Conservation (phyloP, 2,113 vertebrate species). For the Myiozetetes cayanensis region DNA sequence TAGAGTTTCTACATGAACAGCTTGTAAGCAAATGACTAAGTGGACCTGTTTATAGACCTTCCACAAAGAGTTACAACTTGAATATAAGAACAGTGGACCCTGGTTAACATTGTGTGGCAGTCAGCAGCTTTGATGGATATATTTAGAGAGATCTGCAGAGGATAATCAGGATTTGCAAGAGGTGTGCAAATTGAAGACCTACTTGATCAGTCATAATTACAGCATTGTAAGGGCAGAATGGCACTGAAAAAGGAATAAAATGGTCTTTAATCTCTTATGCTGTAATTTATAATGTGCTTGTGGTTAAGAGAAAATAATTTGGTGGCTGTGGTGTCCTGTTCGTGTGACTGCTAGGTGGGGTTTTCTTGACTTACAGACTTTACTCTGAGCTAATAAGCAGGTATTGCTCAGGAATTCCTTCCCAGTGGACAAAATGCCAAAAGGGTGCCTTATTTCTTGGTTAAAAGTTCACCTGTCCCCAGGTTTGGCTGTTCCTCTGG, state of each 20-base stretch:
- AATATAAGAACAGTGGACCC: not conserved
- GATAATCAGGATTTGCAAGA: constrained; percentile 58
- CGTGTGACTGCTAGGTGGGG: not conserved
- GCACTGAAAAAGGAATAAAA: constrained; percentile 22
- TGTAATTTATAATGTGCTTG: constrained; percentile 45
- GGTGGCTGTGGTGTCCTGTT: not conserved
- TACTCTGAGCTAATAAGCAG: not conserved
- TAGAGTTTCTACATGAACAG: constrained; percentile 50
- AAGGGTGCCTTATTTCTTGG: not conserved
- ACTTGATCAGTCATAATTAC: constrained; percentile 64
- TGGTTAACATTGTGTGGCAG: constrained; percentile 64
- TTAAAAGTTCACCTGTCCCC: not conserved
- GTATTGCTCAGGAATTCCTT: not conserved
- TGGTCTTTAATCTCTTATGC: constrained; percentile 38
- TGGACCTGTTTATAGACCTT: constrained; percentile 66
- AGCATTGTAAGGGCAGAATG: constrained; percentile 3
- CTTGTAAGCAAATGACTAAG: constrained; percentile 64
- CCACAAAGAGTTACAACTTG: constrained; percentile 42
- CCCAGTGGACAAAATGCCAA: not conserved
- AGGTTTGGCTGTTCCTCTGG: not conserved
- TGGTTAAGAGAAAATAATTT: constrained; percentile 21
- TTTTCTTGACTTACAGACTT: not conserved
- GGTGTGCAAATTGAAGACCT: constrained; percentile 67
- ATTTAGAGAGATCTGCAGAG: constrained; percentile 60
- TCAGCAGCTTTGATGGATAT: constrained; percentile 55